phyloP scores from a whole-genome alignment of 2,888 invertebrate species.

The Priocnemis perturbator region DNA sequence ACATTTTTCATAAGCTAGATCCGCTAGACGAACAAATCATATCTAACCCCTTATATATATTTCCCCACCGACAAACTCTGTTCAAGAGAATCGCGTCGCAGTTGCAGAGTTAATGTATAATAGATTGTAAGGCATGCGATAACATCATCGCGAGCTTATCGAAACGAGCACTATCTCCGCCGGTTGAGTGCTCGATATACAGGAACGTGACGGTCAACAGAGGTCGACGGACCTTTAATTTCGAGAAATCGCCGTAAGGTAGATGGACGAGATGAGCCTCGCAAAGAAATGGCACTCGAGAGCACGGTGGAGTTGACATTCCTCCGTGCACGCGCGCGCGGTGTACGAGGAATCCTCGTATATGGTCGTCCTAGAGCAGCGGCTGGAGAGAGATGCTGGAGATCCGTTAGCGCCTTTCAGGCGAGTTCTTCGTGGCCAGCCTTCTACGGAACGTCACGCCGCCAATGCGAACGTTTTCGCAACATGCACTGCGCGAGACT shows the following conservation, averaged over 20 bases:
- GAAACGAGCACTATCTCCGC: too few relatives aligned
- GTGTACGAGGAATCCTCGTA: slow-evolving; percentile 50
- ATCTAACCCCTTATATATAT: too few relatives aligned
- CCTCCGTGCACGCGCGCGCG: too few relatives aligned
- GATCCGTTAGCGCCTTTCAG: slow-evolving; percentile 59
- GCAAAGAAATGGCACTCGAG: slow-evolving; percentile 3
- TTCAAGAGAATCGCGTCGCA: too few relatives aligned
- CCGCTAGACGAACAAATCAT: too few relatives aligned
- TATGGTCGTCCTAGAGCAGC: slow-evolving; percentile 54
- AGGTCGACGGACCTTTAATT: slow-evolving; percentile 27
- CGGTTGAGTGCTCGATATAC: too few relatives aligned
- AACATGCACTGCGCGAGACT: too few relatives aligned
- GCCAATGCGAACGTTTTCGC: not conserved
- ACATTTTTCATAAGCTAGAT: not conserved
- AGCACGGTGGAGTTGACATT: not conserved
- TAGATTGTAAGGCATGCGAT: too few relatives aligned
- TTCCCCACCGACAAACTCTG: too few relatives aligned
- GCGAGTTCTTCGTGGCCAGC: slow-evolving; percentile 42
- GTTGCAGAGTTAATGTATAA: too few relatives aligned
- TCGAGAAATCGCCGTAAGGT: slow-evolving; percentile 8
- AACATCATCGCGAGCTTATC: too few relatives aligned
- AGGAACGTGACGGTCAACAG: slow-evolving; percentile 22
- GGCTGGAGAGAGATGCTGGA: slow-evolving; percentile 39
- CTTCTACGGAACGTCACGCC: slow-evolving; percentile 48
- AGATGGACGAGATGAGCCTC: too few relatives aligned